Evolutionary conservation across 2,113 vertebrate genomes (phyloP).

Genomic region (Phrynosoma blainvillii): DNA sequence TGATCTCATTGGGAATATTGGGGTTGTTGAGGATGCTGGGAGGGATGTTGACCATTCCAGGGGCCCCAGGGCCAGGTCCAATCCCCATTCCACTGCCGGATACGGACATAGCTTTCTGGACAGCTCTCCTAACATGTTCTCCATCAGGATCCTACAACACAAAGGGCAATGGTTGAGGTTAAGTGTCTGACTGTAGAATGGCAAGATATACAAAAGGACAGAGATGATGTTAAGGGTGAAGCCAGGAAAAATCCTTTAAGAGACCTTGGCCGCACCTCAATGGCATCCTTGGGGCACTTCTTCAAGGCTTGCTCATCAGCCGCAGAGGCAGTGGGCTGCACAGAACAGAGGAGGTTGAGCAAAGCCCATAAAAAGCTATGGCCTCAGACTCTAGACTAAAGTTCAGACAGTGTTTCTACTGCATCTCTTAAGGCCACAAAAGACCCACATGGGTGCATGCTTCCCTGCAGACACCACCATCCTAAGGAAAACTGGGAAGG

Average conservation of each 20-base stretch:
- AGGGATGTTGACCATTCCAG: slow-evolving; percentile 91
- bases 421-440: no score
- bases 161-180: neutral
- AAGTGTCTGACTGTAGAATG: neutral
- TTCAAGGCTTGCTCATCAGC: no score
- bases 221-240: neutral
- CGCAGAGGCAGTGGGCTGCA: no score
- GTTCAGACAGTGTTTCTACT: no score
- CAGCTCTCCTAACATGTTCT: slow-evolving; percentile 91
- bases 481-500: no score
- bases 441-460: no score
- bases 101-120: slow-evolving; percentile 86
- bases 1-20: slow-evolving; percentile 96
- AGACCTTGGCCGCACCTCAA: neutral
- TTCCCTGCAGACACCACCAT: no score
- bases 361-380: no score
- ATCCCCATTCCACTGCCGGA: slow-evolving; percentile 81
- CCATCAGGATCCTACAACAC: slow-evolving; percentile 88
- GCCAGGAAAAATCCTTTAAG: neutral
- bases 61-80: slow-evolving; percentile 83
- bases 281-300: no score
- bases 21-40: slow-evolving; percentile 96
- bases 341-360: no score
- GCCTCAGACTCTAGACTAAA: no score
- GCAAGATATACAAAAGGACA: neutral